Base-by-base conservation (phyloP, 2,797 vertebrate species). In the Melanitta fusca region DNA sequence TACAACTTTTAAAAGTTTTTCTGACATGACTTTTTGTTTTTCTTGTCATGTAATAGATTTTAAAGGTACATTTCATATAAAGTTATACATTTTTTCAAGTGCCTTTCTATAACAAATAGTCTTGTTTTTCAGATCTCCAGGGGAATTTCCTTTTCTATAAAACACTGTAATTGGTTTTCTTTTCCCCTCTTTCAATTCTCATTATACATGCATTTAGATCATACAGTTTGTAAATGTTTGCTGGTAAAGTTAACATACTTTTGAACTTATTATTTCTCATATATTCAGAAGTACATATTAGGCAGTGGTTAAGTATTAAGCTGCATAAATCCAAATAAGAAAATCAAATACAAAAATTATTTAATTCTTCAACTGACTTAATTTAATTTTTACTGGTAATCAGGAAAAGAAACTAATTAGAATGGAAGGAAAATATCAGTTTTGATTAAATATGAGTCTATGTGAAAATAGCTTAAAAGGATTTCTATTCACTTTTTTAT, bases 21-120 rank as follows among this genome's bases (percentile, higher is more conserved):
- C 89, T 96, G 96, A 97, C 95, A 94, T 95, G 93, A 94, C 88
- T 97, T 97, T 92, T 93, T 97, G 95, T 95, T 97, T 97, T 98
- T 93, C 93, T 97, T 96, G 82, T 80, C 87, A 88, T 87, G 80
- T 83, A 96, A 94, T 94, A 96, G 85, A 95, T 96, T 96, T 86
- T 73, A 96, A 96, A 94, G 53, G 57, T 90, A 91, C 30, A 88
- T 68, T 96, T 97, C 68, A 83, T 90, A 95, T 78, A 96, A 96
- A 95, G 88, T 96, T 93, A 93, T 66, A 84, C 11, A 47, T 91
- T 97, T 89, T 94, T 97, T 73, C 57, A 96, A 91, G 58, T 89
- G 93, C 45, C 91, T 92, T 94, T 94, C 54, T 90, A 47, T 66
- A 96, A 96, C 94, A 95, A 96, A 94, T 85, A 34, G 61, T 53